A percentile compares a stretch with the other conserved stretches of the same genome.
Conservation (phyloP, 2,797 vertebrate species). For the Argyrosomus regius region DNA sequence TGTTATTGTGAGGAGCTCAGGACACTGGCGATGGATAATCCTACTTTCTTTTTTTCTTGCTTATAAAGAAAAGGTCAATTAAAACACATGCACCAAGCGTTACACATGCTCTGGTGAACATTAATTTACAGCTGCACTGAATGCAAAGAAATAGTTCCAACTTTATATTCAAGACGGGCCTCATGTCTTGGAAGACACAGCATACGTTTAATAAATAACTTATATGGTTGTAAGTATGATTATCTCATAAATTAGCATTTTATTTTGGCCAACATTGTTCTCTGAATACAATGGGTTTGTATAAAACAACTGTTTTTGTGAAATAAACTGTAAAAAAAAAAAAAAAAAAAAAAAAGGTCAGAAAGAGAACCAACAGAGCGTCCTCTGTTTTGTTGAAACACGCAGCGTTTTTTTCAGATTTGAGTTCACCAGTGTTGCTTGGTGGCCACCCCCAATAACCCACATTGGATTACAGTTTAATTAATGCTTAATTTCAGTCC, state of each 20-base stretch:
- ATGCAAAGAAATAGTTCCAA: conserved; percentile 45
- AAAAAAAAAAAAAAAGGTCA: conserved; percentile 22
- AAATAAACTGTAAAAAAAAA: not conserved
- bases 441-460: conserved; percentile 23
- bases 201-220: conserved; percentile 25
- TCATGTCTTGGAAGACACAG: conserved; percentile 7
- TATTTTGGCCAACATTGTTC: conserved; percentile 35
- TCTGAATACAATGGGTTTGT: conserved; percentile 33
- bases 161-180: conserved; percentile 26
- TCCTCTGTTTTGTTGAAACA: conserved; percentile 22
- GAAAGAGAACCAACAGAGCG: conserved; percentile 18
- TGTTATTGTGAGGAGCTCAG: conserved; percentile 45
- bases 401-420: conserved; percentile 13
- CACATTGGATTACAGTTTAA: conserved; percentile 41
- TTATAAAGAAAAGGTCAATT: conserved; percentile 64
- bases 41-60: conserved; percentile 25
- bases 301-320: conserved; percentile 47
- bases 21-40: conserved; percentile 53
- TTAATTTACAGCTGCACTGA: conserved; percentile 60
- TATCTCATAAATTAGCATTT: conserved; percentile 37
- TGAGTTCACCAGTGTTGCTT: conserved; percentile 11
- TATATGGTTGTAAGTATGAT: conserved; percentile 39
- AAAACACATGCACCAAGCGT: conserved; percentile 40
- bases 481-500: conserved; percentile 52
- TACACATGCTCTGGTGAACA: conserved; percentile 32